phyloP scores from a whole-genome alignment of 2,797 vertebrate genomes.

The Ataeniobius toweri region DNA sequence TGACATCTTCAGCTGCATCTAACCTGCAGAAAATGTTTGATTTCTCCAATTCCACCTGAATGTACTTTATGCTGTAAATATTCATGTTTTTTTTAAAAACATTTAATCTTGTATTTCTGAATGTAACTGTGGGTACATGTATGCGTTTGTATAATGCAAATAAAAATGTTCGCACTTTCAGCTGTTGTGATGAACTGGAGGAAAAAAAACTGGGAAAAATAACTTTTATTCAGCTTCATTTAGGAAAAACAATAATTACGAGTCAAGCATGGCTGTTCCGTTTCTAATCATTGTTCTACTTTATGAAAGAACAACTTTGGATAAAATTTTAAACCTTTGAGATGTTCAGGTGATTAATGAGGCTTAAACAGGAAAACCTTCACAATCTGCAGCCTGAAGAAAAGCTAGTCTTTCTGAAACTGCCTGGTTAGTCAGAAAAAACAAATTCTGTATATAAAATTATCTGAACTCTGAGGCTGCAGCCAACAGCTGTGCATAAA shows the following conservation, averaged over 20 bases:
- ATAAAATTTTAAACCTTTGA: slow-evolving; percentile 18
- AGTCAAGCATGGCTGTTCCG: slow-evolving; percentile 27
- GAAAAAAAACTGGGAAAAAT: slow-evolving; percentile 11
- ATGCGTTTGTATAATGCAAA: slow-evolving; percentile 77
- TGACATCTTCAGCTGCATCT: background rate
- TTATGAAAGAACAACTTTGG: slow-evolving; percentile 24
- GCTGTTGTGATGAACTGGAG: slow-evolving; percentile 17
- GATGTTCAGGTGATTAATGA: background rate
- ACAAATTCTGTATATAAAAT: background rate
- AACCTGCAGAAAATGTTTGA: background rate
- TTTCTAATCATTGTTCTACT: background rate
- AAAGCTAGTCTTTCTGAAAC: background rate
- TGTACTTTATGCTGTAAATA: slow-evolving; percentile 44
- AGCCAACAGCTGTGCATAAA: background rate
- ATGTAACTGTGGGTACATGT: slow-evolving; percentile 65
- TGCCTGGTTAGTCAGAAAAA: background rate
- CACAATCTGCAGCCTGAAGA: background rate
- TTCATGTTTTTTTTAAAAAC: slow-evolving; percentile 23
- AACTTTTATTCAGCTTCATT: slow-evolving; percentile 48
- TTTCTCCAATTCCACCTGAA: slow-evolving; percentile 1
- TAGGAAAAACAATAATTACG: slow-evolving; percentile 44
- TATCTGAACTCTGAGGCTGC: background rate
- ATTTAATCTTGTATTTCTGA: slow-evolving; percentile 52
- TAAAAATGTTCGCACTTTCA: slow-evolving; percentile 66
- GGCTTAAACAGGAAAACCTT: background rate